phyloP scores from a whole-genome alignment of 2,113 vertebrate species.

The Psittacula cyanocephala region DNA sequence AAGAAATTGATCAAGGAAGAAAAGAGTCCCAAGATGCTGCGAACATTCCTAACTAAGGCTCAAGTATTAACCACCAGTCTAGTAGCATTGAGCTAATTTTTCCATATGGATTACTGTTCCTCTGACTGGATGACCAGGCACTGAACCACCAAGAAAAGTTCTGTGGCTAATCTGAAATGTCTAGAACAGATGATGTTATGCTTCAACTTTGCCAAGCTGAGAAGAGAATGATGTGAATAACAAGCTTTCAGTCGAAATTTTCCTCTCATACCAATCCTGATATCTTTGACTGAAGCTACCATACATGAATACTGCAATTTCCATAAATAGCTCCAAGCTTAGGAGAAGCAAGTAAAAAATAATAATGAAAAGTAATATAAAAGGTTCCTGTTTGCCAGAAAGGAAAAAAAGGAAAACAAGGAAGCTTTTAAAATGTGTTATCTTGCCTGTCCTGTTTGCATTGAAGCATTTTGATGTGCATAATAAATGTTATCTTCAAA shows the following conservation, averaged over 20 bases:
- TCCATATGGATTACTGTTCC: conserved; percentile 77
- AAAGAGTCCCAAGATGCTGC: conserved; percentile 80
- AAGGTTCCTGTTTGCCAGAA: conserved; percentile 61
- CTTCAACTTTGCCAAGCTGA: conserved; percentile 73
- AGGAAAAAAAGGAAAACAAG: not conserved
- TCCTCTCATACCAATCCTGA: conserved; percentile 50
- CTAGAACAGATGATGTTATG: conserved; percentile 73
- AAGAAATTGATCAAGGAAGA: conserved; percentile 94
- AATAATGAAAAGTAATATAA: conserved; percentile 35
- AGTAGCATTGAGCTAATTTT: conserved; percentile 79
- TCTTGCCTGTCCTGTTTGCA: conserved; percentile 73
- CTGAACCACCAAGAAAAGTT: conserved; percentile 74
- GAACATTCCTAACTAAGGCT: conserved; percentile 81
- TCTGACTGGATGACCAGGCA: conserved; percentile 78
- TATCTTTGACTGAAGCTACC: conserved; percentile 66
- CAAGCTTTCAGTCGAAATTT: conserved; percentile 66
- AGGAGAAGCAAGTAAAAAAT: conserved; percentile 55
- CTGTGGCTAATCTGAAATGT: conserved; percentile 75
- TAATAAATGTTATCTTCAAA: conserved; percentile 59
- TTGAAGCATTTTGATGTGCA: conserved; percentile 64
- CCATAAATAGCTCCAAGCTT: conserved; percentile 52
- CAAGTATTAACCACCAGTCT: conserved; percentile 78
- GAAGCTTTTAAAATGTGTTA: conserved; percentile 61
- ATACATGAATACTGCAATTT: conserved; percentile 61
- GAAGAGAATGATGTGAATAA: conserved; percentile 73